Evolutionary conservation across 2,888 invertebrate species (phyloP).

Genomic region (Griposia aprilina): DNA sequence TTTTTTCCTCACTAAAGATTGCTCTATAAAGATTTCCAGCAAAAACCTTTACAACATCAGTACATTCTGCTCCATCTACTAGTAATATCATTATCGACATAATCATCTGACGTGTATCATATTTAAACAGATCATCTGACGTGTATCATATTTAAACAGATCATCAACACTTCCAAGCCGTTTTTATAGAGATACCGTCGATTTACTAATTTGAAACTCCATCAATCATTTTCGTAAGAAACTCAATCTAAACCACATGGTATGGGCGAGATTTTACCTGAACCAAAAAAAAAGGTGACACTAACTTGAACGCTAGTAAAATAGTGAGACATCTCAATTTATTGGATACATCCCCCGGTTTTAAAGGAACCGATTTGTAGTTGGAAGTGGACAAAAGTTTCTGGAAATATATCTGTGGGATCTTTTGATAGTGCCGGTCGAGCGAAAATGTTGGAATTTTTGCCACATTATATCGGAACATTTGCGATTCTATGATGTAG

Average conservation of each 20-base stretch:
- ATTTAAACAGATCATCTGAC: conserved; percentile 77
- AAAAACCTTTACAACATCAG: conserved; percentile 41
- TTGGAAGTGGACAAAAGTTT: conserved; percentile 66
- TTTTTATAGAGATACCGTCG: conserved; percentile 76
- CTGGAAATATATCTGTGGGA: conserved; percentile 52
- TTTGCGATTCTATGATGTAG: conserved; percentile 54
- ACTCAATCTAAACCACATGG: conserved; percentile 84
- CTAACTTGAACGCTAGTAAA: conserved; percentile 83
- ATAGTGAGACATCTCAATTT: conserved; percentile 88
- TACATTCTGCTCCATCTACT: conserved; percentile 45
- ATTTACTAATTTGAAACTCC: conserved; percentile 83
- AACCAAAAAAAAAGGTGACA: conserved; percentile 85
- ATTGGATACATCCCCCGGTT: conserved; percentile 75
- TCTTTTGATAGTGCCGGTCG: conserved; percentile 76
- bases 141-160: conserved; percentile 75
- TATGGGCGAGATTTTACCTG: conserved; percentile 83
- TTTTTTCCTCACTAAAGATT: conserved; percentile 2
- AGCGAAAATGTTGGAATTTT: conserved; percentile 55
- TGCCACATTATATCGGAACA: conserved; percentile 52
- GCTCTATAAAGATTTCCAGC: conserved; percentile 15
- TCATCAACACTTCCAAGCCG: conserved; percentile 77
- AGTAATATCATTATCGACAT: conserved; percentile 65
- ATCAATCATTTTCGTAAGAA: conserved; percentile 86
- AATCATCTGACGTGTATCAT: conserved; percentile 72
- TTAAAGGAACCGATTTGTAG: conserved; percentile 72